Conservation (phyloP, 1,140 invertebrate species). For the Aleiodes sp. region DNA sequence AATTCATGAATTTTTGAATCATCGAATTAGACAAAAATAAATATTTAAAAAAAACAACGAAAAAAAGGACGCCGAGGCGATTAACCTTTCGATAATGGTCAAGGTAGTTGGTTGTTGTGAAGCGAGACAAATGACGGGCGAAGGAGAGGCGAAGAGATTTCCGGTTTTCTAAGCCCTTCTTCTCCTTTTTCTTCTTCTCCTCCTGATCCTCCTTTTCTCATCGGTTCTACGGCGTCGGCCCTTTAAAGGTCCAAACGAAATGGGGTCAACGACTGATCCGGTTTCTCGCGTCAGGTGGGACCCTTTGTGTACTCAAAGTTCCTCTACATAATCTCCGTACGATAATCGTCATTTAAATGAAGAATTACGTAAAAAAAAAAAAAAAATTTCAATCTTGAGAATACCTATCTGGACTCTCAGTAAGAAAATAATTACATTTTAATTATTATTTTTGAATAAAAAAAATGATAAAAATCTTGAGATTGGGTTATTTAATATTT, state of each 20-base stretch:
- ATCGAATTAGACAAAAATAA: conserved; percentile 1
- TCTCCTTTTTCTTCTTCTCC: background rate
- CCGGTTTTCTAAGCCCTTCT: conserved; percentile 9
- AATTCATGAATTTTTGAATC: background rate
- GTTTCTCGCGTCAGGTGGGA: conserved; percentile 16
- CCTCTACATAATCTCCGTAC: background rate
- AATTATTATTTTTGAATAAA: no score
- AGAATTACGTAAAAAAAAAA: background rate
- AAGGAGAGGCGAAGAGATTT: background rate
- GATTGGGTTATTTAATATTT: background rate
- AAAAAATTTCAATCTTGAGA: no score
- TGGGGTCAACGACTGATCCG: conserved; percentile 32
- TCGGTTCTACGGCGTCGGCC: background rate
- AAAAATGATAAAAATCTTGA: background rate
- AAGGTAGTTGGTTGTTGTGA: conserved; percentile 16
- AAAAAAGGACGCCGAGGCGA: background rate
- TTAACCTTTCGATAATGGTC: conserved; percentile 32
- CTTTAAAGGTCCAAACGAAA: background rate
- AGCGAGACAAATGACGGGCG: background rate
- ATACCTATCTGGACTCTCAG: no score
- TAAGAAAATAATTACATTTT: no score
- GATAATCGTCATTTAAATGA: background rate
- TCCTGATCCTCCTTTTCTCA: background rate
- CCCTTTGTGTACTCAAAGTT: conserved; percentile 4
- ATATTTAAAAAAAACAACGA: conserved; percentile 15